phyloP scores from a whole-genome alignment of 2,113 vertebrate species.

The Triplophysa tibetana region DNA sequence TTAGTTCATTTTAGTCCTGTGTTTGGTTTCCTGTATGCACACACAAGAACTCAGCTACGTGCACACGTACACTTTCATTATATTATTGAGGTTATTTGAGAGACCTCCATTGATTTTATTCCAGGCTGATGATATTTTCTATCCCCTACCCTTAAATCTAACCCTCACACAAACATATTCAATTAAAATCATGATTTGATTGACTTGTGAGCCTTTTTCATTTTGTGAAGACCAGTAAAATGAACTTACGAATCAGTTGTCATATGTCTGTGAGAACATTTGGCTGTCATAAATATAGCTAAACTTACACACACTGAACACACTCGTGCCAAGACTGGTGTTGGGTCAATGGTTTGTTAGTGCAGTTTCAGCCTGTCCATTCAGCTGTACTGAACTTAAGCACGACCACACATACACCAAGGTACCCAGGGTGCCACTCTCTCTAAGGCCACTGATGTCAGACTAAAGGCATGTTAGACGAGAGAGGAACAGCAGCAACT shows the following conservation, averaged over 20 bases:
- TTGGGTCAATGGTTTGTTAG: constrained; percentile 37
- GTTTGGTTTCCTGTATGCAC: not conserved
- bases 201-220: too few relatives aligned
- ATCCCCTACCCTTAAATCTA: too few relatives aligned
- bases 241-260: too few relatives aligned
- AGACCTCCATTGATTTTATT: too few relatives aligned
- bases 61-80: not conserved
- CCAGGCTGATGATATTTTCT: too few relatives aligned
- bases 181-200: too few relatives aligned
- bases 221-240: too few relatives aligned
- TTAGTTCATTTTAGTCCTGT: too few relatives aligned
- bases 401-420: constrained; percentile 19
- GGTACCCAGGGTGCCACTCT: constrained; percentile 33
- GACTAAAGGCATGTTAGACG: constrained; percentile 71
- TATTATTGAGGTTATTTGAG: too few relatives aligned
- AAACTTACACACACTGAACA: constrained; percentile 5
- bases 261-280: too few relatives aligned
- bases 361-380: constrained; percentile 44
- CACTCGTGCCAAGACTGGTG: constrained; percentile 42
- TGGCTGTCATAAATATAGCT: too few relatives aligned
- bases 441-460: constrained; percentile 71
- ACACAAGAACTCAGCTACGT: not conserved
- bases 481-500: constrained; percentile 75
- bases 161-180: too few relatives aligned
- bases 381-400: constrained; percentile 45